These are phyloP conservation scores for Chlorodrepanis virens DNA, from an alignment of 2,113 vertebrate species.

Conservation along the genomic window DNA sequence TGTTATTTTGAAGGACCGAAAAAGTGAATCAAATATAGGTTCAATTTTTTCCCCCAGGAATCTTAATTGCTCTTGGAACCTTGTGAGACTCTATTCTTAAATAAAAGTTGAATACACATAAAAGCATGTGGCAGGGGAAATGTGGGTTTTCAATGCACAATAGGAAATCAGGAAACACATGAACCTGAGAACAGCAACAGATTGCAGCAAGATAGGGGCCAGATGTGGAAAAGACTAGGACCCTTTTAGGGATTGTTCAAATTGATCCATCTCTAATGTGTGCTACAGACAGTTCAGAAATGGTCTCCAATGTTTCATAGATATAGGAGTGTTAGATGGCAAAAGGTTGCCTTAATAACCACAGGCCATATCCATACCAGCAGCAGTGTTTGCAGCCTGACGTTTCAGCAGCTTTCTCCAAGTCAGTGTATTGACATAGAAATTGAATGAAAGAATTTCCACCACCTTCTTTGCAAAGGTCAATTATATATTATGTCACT, in stretches of 20 bases:
- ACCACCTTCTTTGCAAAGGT: not conserved
- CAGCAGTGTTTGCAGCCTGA: not conserved
- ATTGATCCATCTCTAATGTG: not conserved
- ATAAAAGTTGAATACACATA: not conserved
- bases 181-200: slow-evolving; percentile 12
- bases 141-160: slow-evolving; percentile 10
- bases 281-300: not conserved
- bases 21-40: not conserved
- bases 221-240: slow-evolving; percentile 11
- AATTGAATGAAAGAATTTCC: not conserved
- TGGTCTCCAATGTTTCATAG: accelerated
- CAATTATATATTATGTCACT: not conserved
- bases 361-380: not conserved
- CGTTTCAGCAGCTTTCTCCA: not conserved
- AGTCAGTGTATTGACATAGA: not conserved
- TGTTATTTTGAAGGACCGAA: not conserved
- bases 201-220: not conserved
- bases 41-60: not conserved
- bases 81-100: not conserved
- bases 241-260: not conserved
- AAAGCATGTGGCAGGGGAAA: not conserved
- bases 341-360: not conserved
- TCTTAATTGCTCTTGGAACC: not conserved
- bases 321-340: not conserved
- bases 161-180: slow-evolving; percentile 23